These are phyloP conservation scores for Kryptolebias ocellatus DNA, from an alignment of 2,797 vertebrate genomes.

Conservation along the genomic window DNA sequence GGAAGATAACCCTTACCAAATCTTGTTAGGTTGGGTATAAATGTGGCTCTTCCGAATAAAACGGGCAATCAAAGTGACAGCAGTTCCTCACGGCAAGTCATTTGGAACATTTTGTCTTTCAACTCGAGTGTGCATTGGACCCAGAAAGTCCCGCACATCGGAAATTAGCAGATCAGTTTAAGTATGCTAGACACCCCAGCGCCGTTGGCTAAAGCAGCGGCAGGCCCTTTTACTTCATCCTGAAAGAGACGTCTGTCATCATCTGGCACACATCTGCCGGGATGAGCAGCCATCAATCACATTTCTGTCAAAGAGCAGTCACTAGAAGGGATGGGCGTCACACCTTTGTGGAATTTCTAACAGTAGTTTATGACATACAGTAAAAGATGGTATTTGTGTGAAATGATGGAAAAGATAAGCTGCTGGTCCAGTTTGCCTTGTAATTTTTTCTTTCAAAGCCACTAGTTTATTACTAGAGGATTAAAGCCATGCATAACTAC, in stretches of 20 bases:
- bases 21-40: neutral
- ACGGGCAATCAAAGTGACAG: constrained; percentile 8
- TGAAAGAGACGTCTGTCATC: constrained; percentile 54
- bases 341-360: neutral
- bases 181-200: constrained; percentile 40
- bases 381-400: neutral
- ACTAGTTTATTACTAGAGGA: neutral
- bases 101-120: constrained; percentile 21
- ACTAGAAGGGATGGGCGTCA: constrained; percentile 1
- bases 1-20: neutral
- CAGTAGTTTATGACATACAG: neutral
- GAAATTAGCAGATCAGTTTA: constrained; percentile 39
- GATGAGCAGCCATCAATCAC: constrained; percentile 49
- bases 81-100: constrained; percentile 34
- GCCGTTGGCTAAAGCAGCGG: constrained; percentile 44
- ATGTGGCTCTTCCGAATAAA: neutral
- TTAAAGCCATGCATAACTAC: neutral
- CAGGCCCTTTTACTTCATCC: constrained; percentile 56
- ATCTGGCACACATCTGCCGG: constrained; percentile 64
- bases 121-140: constrained; percentile 22
- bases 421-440: neutral
- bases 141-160: constrained; percentile 25
- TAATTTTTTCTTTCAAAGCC: neutral
- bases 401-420: neutral
- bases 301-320: constrained; percentile 39